Conservation (phyloP, 2,797 vertebrate genomes). For the Parambassis ranga region DNA sequence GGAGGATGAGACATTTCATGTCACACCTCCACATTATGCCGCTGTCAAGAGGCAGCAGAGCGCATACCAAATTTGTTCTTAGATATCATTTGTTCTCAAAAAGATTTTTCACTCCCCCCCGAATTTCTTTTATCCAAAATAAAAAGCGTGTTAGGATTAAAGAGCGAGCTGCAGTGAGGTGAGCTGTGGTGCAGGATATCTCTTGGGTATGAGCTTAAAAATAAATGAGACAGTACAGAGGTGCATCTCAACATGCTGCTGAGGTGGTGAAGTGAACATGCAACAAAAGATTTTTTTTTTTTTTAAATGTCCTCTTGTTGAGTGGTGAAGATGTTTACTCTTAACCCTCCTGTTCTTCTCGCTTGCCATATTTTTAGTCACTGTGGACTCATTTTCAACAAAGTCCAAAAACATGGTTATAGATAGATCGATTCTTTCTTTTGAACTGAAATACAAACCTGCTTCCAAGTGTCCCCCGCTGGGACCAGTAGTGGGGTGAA, state of each 20-base stretch:
- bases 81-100: constrained; percentile 49
- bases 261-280: neutral
- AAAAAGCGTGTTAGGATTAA: constrained; percentile 2
- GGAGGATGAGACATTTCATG: constrained; percentile 19
- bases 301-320: constrained; percentile 21
- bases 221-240: neutral
- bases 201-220: neutral
- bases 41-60: constrained; percentile 20
- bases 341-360: too few relatives aligned
- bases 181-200: constrained; percentile 6
- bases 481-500: too few relatives aligned
- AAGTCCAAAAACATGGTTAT: too few relatives aligned
- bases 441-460: too few relatives aligned
- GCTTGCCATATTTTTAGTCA: too few relatives aligned
- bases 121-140: constrained; percentile 24
- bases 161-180: neutral
- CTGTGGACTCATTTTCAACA: too few relatives aligned
- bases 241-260: neutral
- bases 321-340: neutral
- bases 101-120: neutral
- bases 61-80: constrained; percentile 31
- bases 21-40: constrained; percentile 23
- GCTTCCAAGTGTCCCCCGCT: too few relatives aligned
- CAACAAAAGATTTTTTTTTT: neutral
- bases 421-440: too few relatives aligned